These are phyloP conservation scores for Gerris lacustris DNA, from an alignment of 2,888 invertebrate species.

Conservation along the genomic window DNA sequence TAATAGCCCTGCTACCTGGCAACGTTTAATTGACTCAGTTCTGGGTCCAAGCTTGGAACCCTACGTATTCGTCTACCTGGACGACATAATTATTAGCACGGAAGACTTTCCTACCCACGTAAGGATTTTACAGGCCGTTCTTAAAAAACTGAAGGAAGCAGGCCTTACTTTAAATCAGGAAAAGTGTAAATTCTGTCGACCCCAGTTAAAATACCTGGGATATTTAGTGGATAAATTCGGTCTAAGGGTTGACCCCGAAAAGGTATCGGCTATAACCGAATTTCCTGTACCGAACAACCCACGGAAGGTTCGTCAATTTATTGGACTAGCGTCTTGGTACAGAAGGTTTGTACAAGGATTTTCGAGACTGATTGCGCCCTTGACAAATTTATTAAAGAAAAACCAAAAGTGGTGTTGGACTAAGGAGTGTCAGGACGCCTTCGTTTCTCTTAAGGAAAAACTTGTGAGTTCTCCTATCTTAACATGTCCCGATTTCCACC, in stretches of 20 bases:
- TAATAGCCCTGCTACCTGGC: neutral
- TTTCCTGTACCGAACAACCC: slow-evolving; percentile 23
- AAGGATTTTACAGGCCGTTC: slow-evolving; percentile 22
- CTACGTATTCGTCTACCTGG: slow-evolving; percentile 27
- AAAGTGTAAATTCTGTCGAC: slow-evolving; percentile 31
- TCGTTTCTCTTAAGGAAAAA: slow-evolving; percentile 30
- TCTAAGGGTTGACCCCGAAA: slow-evolving; percentile 28
- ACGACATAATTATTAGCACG: slow-evolving; percentile 31
- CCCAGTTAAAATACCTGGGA: slow-evolving; percentile 32
- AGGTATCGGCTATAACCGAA: slow-evolving; percentile 24
- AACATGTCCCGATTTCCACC: slow-evolving; percentile 26
- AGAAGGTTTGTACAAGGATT: slow-evolving; percentile 7
- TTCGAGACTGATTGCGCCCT: slow-evolving; percentile 19
- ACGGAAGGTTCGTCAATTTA: slow-evolving; percentile 10
- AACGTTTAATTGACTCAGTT: neutral
- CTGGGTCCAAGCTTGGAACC: slow-evolving; percentile 19
- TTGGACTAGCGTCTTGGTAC: slow-evolving; percentile 34
- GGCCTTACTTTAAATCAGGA: slow-evolving; percentile 30
- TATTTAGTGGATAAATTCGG: slow-evolving; percentile 33
- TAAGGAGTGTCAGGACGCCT: slow-evolving; percentile 11
- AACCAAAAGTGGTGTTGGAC: slow-evolving; percentile 12
- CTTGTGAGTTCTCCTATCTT: slow-evolving; percentile 26
- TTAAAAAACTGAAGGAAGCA: slow-evolving; percentile 25
- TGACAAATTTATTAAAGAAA: slow-evolving; percentile 26
- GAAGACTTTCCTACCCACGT: slow-evolving; percentile 31